Evolutionary conservation across 2,888 invertebrate genomes (phyloP).

Genomic region (Melikaiella ostensackeni): DNA sequence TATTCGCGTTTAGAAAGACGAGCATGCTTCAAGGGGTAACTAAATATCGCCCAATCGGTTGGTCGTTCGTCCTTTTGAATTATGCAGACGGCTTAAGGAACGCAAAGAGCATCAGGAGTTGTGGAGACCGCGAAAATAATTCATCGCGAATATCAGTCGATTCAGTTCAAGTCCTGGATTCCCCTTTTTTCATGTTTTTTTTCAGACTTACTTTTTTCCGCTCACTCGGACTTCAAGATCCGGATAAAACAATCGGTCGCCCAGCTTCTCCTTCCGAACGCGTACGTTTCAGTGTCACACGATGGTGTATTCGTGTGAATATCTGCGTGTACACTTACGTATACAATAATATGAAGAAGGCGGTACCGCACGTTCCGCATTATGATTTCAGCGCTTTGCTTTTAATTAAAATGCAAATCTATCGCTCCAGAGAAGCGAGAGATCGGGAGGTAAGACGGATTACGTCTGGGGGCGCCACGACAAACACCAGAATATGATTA

Average conservation of each 20-base stretch:
- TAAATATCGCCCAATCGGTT: slow-evolving; percentile 15
- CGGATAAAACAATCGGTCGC: not conserved
- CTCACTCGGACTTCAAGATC: slow-evolving; percentile 21
- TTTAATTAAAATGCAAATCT: slow-evolving; percentile 83
- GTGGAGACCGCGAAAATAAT: slow-evolving; percentile 9
- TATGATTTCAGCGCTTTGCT: slow-evolving; percentile 82
- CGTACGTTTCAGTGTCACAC: slow-evolving; percentile 21
- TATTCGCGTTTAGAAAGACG: slow-evolving; percentile 14
- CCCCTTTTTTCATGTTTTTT: not conserved
- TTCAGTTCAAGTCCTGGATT: not conserved
- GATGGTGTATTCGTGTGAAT: slow-evolving; percentile 33
- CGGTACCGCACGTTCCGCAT: slow-evolving; percentile 77
- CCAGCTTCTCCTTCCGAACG: not conserved
- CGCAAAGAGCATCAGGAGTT: not conserved
- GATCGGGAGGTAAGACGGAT: slow-evolving; percentile 77
- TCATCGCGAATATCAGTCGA: not conserved
- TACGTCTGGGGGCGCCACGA: slow-evolving; percentile 76
- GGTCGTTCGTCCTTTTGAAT: slow-evolving; percentile 8
- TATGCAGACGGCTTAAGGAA: slow-evolving; percentile 15
- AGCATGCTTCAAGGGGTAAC: not conserved
- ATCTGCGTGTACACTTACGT: slow-evolving; percentile 42
- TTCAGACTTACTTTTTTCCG: not conserved
- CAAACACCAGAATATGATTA: slow-evolving; percentile 77
- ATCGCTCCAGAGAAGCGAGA: slow-evolving; percentile 67
- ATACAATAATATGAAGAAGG: slow-evolving; percentile 59